Conservation (phyloP, 2,888 invertebrate genomes). For the Malachius bipustulatus region DNA sequence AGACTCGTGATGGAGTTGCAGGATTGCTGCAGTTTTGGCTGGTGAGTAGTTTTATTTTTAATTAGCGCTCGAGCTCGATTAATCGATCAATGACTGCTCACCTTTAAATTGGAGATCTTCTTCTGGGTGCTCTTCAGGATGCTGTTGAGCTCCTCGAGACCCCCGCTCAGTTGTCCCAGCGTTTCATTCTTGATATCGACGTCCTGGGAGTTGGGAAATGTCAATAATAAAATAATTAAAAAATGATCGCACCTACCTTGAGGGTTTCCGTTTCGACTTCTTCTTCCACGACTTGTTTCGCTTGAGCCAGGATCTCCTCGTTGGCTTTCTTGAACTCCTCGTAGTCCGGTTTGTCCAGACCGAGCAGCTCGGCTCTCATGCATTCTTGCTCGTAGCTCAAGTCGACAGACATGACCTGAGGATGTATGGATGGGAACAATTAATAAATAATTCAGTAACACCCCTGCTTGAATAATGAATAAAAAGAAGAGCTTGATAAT, state of each 20-base stretch:
- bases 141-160: slow-evolving; percentile 67
- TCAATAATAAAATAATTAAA: slow-evolving; percentile 4
- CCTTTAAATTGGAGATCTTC: slow-evolving; percentile 77
- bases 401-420: too few species aligned
- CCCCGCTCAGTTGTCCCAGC: slow-evolving; percentile 52
- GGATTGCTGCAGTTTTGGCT: slow-evolving; percentile 47
- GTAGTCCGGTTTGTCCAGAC: slow-evolving; percentile 53
- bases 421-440: too few species aligned
- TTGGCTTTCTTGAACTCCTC: slow-evolving; percentile 52
- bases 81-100: too few species aligned
- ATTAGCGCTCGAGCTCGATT: too few species aligned
- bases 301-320: slow-evolving; percentile 33
- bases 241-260: slow-evolving; percentile 29
- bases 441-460: too few species aligned
- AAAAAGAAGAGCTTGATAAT: too few species aligned
- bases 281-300: slow-evolving; percentile 38
- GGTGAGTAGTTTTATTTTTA: too few species aligned
- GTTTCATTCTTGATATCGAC: slow-evolving; percentile 52
- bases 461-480: too few species aligned
- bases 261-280: slow-evolving; percentile 42
- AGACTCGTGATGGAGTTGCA: slow-evolving; percentile 64
- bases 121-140: slow-evolving; percentile 72
- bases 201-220: slow-evolving; percentile 36
- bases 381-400: slow-evolving; percentile 72
- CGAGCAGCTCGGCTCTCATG: slow-evolving; percentile 65